Evolutionary conservation across 2,888 invertebrate species (phyloP).

Genomic region (Cataglyphis rosenhaueri): DNA sequence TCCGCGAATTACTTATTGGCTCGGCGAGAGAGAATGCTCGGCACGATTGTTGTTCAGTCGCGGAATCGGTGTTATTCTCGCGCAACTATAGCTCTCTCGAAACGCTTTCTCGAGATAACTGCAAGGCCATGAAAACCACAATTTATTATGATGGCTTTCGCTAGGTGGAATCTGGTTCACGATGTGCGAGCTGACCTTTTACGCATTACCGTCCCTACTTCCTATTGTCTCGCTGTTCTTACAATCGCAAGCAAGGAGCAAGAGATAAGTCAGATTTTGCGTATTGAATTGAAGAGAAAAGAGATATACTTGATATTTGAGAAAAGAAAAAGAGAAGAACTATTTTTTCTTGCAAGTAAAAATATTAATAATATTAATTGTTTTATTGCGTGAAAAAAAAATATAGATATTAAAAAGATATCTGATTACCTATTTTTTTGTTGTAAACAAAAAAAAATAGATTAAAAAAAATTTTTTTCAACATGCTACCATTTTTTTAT

Average conservation of each 20-base stretch:
- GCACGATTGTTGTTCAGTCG: slow-evolving; percentile 11
- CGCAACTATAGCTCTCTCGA: slow-evolving; percentile 55
- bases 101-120: slow-evolving; percentile 70
- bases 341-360: neutral
- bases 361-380: neutral
- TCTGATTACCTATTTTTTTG: no score
- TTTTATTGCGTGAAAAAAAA: no score
- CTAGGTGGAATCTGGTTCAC: slow-evolving; percentile 81
- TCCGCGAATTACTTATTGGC: slow-evolving; percentile 63
- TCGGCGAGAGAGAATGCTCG: slow-evolving; percentile 7
- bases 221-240: slow-evolving; percentile 4
- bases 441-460: no score
- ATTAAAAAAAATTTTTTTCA: no score
- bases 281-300: neutral
- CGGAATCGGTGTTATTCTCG: slow-evolving; percentile 24
- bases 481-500: no score
- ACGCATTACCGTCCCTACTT: slow-evolving; percentile 49
- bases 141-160: slow-evolving; percentile 82
- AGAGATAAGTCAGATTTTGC: slow-evolving; percentile 40
- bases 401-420: no score
- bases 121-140: slow-evolving; percentile 82
- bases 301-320: slow-evolving; percentile 14
- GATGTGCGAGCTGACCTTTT: slow-evolving; percentile 58
- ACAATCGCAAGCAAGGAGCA: slow-evolving; percentile 26
- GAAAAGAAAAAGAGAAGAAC: neutral